A percentile compares a stretch with the other conserved stretches of the same genome.
phyloP scores from a whole-genome alignment of 2,797 vertebrate genomes.

The Fistularia commersonii region DNA sequence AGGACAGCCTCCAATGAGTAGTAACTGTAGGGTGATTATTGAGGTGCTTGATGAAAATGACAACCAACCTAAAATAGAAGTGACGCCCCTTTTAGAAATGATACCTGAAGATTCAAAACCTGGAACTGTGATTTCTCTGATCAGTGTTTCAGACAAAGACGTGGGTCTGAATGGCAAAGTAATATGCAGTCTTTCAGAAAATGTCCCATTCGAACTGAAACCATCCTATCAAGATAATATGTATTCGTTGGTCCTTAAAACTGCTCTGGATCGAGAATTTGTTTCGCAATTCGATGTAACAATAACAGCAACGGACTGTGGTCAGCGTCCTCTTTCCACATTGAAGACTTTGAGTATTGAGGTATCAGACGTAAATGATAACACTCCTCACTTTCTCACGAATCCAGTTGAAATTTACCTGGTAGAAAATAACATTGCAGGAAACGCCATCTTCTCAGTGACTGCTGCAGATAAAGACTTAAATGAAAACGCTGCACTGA shows the following conservation, averaged over 20 bases:
- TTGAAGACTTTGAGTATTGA: too few species aligned
- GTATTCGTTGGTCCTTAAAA: slow-evolving; percentile 55
- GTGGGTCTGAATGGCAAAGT: too few species aligned
- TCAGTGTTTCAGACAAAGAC: slow-evolving; percentile 57
- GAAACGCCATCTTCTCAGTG: too few species aligned
- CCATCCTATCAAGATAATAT: slow-evolving; percentile 58
- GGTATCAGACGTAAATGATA: too few species aligned
- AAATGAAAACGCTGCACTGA: too few species aligned
- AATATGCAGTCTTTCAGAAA: slow-evolving; percentile 35
- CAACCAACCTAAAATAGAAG: slow-evolving; percentile 57
- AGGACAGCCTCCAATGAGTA: too few species aligned
- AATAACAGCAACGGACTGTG: slow-evolving; percentile 64
- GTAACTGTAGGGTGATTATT: too few species aligned
- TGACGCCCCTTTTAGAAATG: slow-evolving; percentile 43
- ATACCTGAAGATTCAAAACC: slow-evolving; percentile 50
- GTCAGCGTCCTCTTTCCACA: slow-evolving; percentile 52
- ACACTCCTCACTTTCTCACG: too few species aligned
- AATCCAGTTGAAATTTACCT: too few species aligned
- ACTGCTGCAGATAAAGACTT: too few species aligned
- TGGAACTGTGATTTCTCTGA: slow-evolving; percentile 58
- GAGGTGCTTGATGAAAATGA: too few species aligned
- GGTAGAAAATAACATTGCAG: too few species aligned
- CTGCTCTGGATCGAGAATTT: slow-evolving; percentile 54
- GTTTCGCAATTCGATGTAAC: slow-evolving; percentile 51
- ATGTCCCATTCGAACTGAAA: slow-evolving; percentile 59